A percentile compares a stretch with the other conserved stretches of the same genome.
Evolutionary conservation across 2,888 invertebrate species (phyloP).

Genomic region (Drosophila yooni): DNA sequence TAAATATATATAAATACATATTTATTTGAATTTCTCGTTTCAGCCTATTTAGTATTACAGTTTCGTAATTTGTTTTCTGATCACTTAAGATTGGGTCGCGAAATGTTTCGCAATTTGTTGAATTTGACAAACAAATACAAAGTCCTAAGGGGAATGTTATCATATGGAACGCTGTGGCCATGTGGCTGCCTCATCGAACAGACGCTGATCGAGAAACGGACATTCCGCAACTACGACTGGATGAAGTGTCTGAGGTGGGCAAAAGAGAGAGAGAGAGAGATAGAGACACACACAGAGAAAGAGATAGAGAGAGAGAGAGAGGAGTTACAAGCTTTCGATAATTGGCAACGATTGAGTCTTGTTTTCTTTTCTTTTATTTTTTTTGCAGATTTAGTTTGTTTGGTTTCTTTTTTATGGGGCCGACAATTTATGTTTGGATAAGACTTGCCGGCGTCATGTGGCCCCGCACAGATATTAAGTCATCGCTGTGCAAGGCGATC

Average conservation of each 20-base stretch:
- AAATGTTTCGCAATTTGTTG: constrained; percentile 84
- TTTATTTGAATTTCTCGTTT: constrained; percentile 39
- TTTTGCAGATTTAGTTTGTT: constrained; percentile 87
- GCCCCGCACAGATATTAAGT: constrained; percentile 84
- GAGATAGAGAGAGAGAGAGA: constrained; percentile 17
- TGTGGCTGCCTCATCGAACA: constrained; percentile 87
- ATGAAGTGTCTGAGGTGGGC: constrained; percentile 86
- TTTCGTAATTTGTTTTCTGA: constrained; percentile 5
- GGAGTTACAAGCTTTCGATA: constrained; percentile 16
- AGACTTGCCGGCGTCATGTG: constrained; percentile 87
- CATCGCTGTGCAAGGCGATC: constrained; percentile 85
- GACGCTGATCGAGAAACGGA: constrained; percentile 86
- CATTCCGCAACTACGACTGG: constrained; percentile 86
- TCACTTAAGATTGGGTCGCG: constrained; percentile 17
- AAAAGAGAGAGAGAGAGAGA: background rate
- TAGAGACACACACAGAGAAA: constrained; percentile 12
- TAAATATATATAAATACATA: background rate
- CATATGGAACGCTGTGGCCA: constrained; percentile 87
- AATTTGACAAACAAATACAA: constrained; percentile 86
- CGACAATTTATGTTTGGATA: constrained; percentile 89
- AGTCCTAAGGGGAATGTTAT: constrained; percentile 87
- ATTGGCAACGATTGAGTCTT: constrained; percentile 23
- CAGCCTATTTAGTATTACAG: constrained; percentile 14
- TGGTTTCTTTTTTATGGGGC: constrained; percentile 89
- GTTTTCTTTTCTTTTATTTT: background rate